Conservation (phyloP, 2,797 vertebrate genomes). For the Somateria mollissima region DNA sequence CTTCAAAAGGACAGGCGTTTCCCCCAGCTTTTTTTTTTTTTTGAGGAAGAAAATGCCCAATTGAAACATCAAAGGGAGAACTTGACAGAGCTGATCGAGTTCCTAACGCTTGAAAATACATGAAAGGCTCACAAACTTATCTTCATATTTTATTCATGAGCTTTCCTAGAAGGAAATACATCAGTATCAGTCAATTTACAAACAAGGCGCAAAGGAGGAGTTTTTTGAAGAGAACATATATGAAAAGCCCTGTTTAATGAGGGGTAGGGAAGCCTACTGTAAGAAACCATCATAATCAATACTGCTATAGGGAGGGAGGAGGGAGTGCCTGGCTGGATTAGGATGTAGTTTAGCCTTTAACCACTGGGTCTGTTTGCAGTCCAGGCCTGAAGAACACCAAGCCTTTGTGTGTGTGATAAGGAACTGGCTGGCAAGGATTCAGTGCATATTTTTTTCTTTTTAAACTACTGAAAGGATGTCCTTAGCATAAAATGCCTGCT, state of each 20-base stretch:
- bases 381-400: neutral
- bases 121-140: slow-evolving; percentile 46
- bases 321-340: neutral
- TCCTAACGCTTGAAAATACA: slow-evolving; percentile 52
- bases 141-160: slow-evolving; percentile 62
- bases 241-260: neutral
- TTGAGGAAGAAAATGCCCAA: slow-evolving; percentile 17
- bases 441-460: neutral
- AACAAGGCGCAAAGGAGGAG: slow-evolving; percentile 31
- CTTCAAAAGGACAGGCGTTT: neutral
- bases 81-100: slow-evolving; percentile 2
- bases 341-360: neutral
- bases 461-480: neutral
- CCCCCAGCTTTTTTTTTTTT: neutral
- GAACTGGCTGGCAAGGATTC: neutral
- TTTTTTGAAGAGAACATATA: neutral
- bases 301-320: neutral
- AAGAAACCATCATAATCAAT: neutral
- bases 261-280: neutral
- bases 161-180: slow-evolving; percentile 6
- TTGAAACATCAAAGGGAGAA: slow-evolving; percentile 58
- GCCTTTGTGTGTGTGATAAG: neutral
- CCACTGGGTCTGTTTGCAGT: neutral
- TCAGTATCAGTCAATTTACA: slow-evolving; percentile 25
- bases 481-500: neutral